Evolutionary conservation across 2,888 invertebrate genomes (phyloP), one percentile per base, ranked within the genome.

Genomic region (Amphipyra berbera): DNA sequence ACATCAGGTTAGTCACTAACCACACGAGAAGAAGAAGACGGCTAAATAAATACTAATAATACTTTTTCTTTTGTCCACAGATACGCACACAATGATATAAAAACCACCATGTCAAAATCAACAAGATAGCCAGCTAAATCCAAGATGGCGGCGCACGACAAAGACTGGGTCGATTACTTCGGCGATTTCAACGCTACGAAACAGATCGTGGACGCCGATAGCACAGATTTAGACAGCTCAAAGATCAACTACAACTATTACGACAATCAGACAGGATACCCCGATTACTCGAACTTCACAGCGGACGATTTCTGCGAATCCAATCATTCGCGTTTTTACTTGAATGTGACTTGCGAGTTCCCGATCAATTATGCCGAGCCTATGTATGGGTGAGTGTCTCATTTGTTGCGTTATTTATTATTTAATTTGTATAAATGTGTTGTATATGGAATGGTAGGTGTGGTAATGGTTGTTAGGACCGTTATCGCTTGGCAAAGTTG

Each of bases 311-410:
- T 86, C 61, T 95, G 95, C 64, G 78, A 86, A 4, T 93, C 94
- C 1, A 94, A 94, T 47, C 81, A 90, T 58, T 92, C 94, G 0
- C 94, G 93, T 53, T 87, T 88, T 0, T 95, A 95, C 78, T 83
- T 97, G 64, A 97, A 97, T 84, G 96, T 97, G 0, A 97, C 97
- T 0, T 95, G 95, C 64, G 96, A 96, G 78, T 95, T 96, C 79
- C 97, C 93, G 0, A 95, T 97, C 61, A 93, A 94, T 55, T 96
- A 96, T 88, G 97, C 97, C 0, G 95, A 96, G 61, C 96, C 97
- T 30, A 95, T 97, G 89, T 97, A 97, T 88, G 97, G 97, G 73
- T 93, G 68, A 88, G 91, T 91, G 12, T 9, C 1, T 33, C 10
- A 1, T 30, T 58, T 48, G 30, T 30, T 15, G 8, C 1, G 9